Percentiles rank a stretch among this genome's conserved stretches.
Conservation (phyloP, 2,888 invertebrate species). For the Nipponacmea schrenckii region DNA sequence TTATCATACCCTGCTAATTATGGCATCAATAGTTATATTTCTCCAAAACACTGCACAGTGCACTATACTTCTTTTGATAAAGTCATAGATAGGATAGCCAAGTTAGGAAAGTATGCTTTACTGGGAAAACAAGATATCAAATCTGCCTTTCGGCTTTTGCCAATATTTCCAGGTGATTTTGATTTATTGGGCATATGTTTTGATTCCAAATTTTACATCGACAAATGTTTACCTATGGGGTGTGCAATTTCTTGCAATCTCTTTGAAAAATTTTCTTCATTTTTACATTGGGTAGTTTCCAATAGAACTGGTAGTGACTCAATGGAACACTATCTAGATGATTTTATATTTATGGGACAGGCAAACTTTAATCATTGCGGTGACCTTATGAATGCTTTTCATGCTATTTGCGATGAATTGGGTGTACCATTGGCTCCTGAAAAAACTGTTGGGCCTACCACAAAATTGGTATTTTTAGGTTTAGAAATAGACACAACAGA, state of each 20-base stretch:
- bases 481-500: too few relatives aligned
- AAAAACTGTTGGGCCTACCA: slow-evolving; percentile 7
- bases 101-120: background rate
- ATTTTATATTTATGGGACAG: too few relatives aligned
- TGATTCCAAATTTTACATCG: background rate
- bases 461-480: slow-evolving; percentile 13
- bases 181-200: background rate
- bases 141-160: background rate
- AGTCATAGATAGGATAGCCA: background rate
- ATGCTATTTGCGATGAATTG: background rate
- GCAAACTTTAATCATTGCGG: background rate
- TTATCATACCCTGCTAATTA: background rate
- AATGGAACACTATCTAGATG: too few relatives aligned
- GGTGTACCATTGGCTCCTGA: background rate
- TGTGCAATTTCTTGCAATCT: background rate
- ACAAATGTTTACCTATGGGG: background rate
- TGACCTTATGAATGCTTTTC: background rate
- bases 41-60: background rate
- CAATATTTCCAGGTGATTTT: background rate
- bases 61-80: background rate
- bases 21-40: background rate
- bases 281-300: background rate
- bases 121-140: background rate
- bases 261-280: background rate
- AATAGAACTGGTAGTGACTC: background rate